phyloP scores from a whole-genome alignment of 1,140 invertebrate species.

The Diploscapter pachys region DNA sequence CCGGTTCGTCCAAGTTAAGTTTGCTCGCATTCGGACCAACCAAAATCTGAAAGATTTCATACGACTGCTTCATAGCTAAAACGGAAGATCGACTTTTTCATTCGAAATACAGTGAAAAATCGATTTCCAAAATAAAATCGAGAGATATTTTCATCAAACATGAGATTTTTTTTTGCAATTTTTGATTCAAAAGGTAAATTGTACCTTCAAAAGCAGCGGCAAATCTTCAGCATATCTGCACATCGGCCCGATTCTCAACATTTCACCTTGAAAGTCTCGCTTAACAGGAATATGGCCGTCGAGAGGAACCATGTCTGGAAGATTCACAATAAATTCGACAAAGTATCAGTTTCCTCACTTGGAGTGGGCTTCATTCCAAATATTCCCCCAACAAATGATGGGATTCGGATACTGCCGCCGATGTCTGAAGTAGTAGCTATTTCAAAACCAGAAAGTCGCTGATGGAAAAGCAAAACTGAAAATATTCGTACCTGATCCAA shows the following conservation, averaged over 20 bases:
- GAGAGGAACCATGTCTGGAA: conserved; percentile 1
- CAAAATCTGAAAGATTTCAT: conserved; percentile 11
- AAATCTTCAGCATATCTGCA: conserved; percentile 24
- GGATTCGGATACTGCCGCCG: conserved; percentile 89
- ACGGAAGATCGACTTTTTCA: background rate
- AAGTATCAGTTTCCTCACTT: too few relatives aligned
- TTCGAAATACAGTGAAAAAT: conserved; percentile 2
- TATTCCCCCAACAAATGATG: conserved; percentile 84
- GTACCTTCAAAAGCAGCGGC: conserved; percentile 26
- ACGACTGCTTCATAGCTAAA: conserved; percentile 10
- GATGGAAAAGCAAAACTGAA: too few relatives aligned
- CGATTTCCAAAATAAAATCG: conserved; percentile 14
- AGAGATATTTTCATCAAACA: conserved; percentile 42
- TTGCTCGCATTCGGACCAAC: background rate
- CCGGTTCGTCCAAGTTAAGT: conserved; percentile 11
- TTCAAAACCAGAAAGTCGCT: too few relatives aligned
- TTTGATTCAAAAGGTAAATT: background rate
- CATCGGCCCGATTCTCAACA: conserved; percentile 23
- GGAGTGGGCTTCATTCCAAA: conserved; percentile 87
- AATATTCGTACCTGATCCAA: conserved; percentile 64
- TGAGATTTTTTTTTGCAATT: too few relatives aligned
- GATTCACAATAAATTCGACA: background rate
- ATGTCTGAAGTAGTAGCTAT: conserved; percentile 71
- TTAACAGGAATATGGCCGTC: conserved; percentile 20
- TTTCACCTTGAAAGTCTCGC: conserved; percentile 21